These are phyloP conservation scores for Dendroctonus ponderosae DNA, from an alignment of 1,140 invertebrate genomes.

Conservation along the genomic window DNA sequence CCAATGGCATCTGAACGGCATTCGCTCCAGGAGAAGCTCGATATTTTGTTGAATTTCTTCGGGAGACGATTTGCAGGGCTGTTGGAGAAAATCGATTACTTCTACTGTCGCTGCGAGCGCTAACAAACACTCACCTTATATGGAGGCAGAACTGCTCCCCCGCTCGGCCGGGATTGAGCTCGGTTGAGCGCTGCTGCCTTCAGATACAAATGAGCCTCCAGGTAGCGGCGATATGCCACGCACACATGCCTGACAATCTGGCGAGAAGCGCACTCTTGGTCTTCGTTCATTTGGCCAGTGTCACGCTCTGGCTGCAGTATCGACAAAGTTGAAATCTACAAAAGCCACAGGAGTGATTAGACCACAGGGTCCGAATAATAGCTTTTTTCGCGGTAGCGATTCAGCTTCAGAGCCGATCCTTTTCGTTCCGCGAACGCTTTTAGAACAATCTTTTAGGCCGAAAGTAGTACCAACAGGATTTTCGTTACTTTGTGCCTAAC, in stretches of 20 bases:
- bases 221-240: conserved; percentile 85
- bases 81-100: conserved; percentile 27
- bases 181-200: conserved; percentile 77
- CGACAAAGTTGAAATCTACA: conserved; percentile 77
- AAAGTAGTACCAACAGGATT: too few species aligned
- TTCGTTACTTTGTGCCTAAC: too few species aligned
- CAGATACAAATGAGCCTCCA: conserved; percentile 85
- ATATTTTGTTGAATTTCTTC: conserved; percentile 84
- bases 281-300: conserved; percentile 71
- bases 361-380: too few species aligned
- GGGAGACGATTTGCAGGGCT: conserved; percentile 67
- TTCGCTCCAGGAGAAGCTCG: conserved; percentile 73
- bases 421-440: too few species aligned
- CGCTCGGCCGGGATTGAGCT: conserved; percentile 44
- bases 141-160: conserved; percentile 55
- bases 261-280: conserved; percentile 88
- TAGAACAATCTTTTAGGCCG: too few species aligned
- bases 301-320: conserved; percentile 73
- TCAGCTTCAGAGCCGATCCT: too few species aligned
- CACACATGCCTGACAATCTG: conserved; percentile 93
- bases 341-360: background rate
- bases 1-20: conserved; percentile 78
- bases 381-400: too few species aligned
- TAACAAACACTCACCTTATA: conserved; percentile 58
- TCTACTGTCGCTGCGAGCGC: background rate